Base-by-base conservation (phyloP, 2,113 vertebrate species). In the Bettongia penicillata region DNA sequence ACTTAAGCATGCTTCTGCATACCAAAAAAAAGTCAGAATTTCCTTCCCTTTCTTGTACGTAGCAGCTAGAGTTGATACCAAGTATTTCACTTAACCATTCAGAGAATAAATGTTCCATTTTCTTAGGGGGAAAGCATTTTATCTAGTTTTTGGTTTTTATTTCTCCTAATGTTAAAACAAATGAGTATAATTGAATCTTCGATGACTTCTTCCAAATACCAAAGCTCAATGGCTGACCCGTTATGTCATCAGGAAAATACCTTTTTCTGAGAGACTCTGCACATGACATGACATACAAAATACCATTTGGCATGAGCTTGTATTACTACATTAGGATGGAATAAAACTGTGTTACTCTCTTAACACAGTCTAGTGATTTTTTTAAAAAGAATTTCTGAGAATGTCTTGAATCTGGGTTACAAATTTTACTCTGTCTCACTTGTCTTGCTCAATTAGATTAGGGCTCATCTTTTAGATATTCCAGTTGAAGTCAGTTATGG, bases 31-130 rank as follows among this genome's bases (percentile, higher is more conserved):
- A 3, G 51, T 91, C 52, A 2, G 91, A 25, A 3, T 26, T 93
- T 96, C 51, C 47, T 43, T 37, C 89, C 91, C 51, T 90, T 91
- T 49, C 52, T 61, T 92, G 28, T 52, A 23, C 89, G 90, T 48
- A 23, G 48, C 43, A 90, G 37, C 51, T 89, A 90, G 26, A 28
- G 22, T 89, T 96, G 43, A 12, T 53, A 1, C 48, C 31, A 8
- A 0, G 0, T 51, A 26, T 31, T 51, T 14, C 19, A 0, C 57
- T 51, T 14, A 14, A 0, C 57, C 52, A 1, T 77, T 91, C 26
- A 23, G 52, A 94, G 37, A 92, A 53, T 10, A 19, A 91, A 0
- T 55, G 49, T 52, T 68, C 3, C 68, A 43, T 84, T n/a, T 84
- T 84, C 16, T 84, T 84, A 84, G 19, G 4, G 4, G 19, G n/a